Evolutionary conservation across 2,888 invertebrate genomes (phyloP), one percentile per base, ranked within the genome.

Genomic region (Cosmia trapezina): DNA sequence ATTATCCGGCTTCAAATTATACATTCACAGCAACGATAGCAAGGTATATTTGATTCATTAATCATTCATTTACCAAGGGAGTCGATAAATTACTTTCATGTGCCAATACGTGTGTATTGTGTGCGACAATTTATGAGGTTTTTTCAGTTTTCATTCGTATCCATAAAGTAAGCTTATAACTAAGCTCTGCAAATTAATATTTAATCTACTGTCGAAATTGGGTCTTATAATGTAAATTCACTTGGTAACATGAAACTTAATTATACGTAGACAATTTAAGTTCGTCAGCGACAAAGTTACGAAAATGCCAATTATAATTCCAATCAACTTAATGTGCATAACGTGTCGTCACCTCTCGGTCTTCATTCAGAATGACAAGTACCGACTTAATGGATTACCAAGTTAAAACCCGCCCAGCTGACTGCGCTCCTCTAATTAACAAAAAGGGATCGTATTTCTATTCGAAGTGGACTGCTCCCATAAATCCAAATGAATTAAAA

Each of bases 1-100:
- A 87, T 96, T 99, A 89, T 98, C 98, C 66, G 99, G 99, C 71
- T 99, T 99, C 94, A 97, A 97, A 88, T 97, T 99, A 87, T 98
- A 98, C 89, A 97, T 99, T 89, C 98, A 99, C 94, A 98, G 98
- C 96, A 99, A 99, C 95, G 99, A 99, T 93, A 99, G 99, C 96
- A 98, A 99, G 98, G 99, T 99, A 96, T 69, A 61, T 73, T 66
- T 73, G 41, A 64, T 74, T 85, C 83, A 82, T 86, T 78, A 81
- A 76, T 78, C 74, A 86, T 79, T 57, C 73, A 65, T 86, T 79
- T 76, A 83, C 71, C 53, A 59, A 74, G 54, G 56, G 73, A 73
- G 64, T 67, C 71, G 62, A 78, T 74, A 78, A 74, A 82, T 81
- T 68, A 76, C 73, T 80, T 79, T 75, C 70, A 76, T 73, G 51